Evolutionary conservation across 2,797 vertebrate species (phyloP), one percentile per base, ranked within the genome.

Genomic region (Tapirus indicus): DNA sequence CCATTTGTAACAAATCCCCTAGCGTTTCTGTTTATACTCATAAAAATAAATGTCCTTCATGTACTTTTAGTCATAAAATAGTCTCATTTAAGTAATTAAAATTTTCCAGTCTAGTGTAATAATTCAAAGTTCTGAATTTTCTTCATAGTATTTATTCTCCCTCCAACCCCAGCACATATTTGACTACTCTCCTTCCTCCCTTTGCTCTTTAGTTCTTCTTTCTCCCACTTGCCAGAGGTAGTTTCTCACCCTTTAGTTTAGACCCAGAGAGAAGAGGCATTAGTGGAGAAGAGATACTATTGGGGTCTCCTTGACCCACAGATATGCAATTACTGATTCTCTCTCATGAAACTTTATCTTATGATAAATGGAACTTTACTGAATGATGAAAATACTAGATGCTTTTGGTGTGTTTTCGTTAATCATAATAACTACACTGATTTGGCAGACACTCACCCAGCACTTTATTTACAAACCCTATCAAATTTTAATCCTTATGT

Each of bases 51-150:
- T 92, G 12, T 74, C 29, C 47, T 83, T 69, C 17, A 8, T 64
- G 2, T 92, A 7, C 25, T 83, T 89, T 74, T 69, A 86, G n/a
- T 79, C 29, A 88, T 82, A n/a, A 54, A 82, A 32, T 20, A 58
- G 35, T 71, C 29, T 71, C 69, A 58, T 60, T 68, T 84, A 78
- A 77, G 29, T 93, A 85, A 86, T 71, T 72, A 75, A 95, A 92
- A 47, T 5, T 27, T 74, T 69, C 54, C 25, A 83, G 18, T 58
- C 29, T 44, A 52, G 17, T 25, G 6, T 84, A 83, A 69, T 71
- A 38, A 90, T 62, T 80, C 29, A 66, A 85, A 68, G 66, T 96
- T 52, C 72, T 86, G 10, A 17, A 14, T 94, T 68, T 71, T 52
- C 52, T 80, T 88, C 69, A 47, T 47, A n/a, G 18, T 47, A 88